Percentiles rank a stretch among this genome's conserved stretches.
phyloP scores from a whole-genome alignment of 2,113 vertebrate species.

The Uropsilus gracilis region DNA sequence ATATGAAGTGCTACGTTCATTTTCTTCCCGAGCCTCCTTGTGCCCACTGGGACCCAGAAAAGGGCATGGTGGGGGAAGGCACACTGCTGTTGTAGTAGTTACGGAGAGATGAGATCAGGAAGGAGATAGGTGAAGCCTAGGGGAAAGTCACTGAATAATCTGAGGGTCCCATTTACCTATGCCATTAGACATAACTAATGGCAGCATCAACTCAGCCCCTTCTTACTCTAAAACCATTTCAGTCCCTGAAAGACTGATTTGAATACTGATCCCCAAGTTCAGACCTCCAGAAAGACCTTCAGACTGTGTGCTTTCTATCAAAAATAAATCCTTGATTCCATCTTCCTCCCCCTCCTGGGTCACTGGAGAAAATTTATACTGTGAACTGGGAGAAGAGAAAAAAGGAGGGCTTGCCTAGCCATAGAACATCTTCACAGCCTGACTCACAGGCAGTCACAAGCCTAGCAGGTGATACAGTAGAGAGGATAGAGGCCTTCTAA shows the following conservation, averaged over 20 bases:
- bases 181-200: constrained; percentile 1
- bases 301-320: background rate
- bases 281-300: background rate
- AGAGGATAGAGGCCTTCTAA: background rate
- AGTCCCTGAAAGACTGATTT: background rate
- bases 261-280: background rate
- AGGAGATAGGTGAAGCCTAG: background rate
- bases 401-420: constrained; percentile 15
- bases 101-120: background rate
- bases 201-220: background rate
- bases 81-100: background rate
- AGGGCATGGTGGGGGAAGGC: background rate
- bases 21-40: background rate
- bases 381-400: constrained; percentile 15
- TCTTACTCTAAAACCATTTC: constrained; percentile 8
- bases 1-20: background rate
- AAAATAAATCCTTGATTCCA: background rate
- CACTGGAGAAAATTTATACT: background rate
- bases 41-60: background rate
- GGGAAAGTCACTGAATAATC: background rate
- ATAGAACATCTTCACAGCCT: constrained; percentile 69
- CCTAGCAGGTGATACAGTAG: constrained; percentile 5
- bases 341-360: background rate
- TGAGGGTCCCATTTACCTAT: background rate
- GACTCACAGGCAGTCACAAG: constrained; percentile 77